phyloP scores from a whole-genome alignment of 1,140 invertebrate genomes.

The Drosophila ananassae region DNA sequence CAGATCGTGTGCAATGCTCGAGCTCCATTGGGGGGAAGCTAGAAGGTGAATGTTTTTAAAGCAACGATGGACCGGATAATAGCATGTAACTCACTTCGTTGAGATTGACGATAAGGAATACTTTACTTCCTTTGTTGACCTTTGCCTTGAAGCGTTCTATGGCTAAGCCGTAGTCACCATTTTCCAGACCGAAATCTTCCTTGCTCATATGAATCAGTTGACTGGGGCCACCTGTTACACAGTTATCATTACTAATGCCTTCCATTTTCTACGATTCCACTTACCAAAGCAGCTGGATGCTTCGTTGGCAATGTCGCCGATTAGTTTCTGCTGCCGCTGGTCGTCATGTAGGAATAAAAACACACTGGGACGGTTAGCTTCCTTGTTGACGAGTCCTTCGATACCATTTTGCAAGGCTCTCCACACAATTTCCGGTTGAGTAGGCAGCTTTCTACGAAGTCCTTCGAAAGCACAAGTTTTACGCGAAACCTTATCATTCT shows the following conservation, averaged over 20 bases:
- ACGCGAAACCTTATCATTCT: neutral
- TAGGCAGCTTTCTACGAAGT: conserved; percentile 15
- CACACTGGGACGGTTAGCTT: conserved; percentile 40
- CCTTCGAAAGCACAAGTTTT: conserved; percentile 46
- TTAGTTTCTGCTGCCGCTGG: conserved; percentile 33
- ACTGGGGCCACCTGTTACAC: conserved; percentile 31
- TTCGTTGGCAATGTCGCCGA: conserved; percentile 53
- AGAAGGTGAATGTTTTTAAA: neutral
- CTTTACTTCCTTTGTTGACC: conserved; percentile 59
- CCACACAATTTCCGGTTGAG: conserved; percentile 54
- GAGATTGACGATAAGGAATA: conserved; percentile 70
- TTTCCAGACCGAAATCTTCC: conserved; percentile 54
- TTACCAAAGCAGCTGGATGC: conserved; percentile 69
- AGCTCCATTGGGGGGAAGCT: conserved; percentile 68
- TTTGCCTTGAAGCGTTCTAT: conserved; percentile 68
- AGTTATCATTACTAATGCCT: neutral
- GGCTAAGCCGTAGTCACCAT: conserved; percentile 63
- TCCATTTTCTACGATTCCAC: neutral
- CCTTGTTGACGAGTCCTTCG: conserved; percentile 65
- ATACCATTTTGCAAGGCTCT: conserved; percentile 46
- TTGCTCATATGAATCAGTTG: conserved; percentile 51
- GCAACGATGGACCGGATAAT: neutral
- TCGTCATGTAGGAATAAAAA: conserved; percentile 63
- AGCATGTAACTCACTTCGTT: conserved; percentile 57
- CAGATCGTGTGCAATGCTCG: conserved; percentile 75